A percentile compares a stretch with the other conserved stretches of the same genome.
Evolutionary conservation across 1,140 invertebrate species (phyloP).

Genomic region (Drosophila lowei): DNA sequence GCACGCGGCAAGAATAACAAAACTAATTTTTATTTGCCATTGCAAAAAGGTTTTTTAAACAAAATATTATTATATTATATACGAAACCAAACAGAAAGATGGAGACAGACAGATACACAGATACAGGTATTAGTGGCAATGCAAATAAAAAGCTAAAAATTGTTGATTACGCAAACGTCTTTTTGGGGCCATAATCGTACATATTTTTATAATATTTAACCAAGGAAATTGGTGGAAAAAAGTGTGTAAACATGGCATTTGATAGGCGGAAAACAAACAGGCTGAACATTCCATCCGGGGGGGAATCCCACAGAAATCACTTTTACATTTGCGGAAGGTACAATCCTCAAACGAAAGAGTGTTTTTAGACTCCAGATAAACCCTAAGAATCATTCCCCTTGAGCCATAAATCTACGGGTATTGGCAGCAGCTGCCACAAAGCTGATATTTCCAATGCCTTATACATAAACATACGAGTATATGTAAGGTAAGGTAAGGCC

Average conservation of each 20-base stretch:
- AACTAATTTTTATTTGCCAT: conserved; percentile 50
- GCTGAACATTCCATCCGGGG: conserved; percentile 9
- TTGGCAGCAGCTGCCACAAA: conserved; percentile 22
- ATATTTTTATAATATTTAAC: conserved; percentile 10
- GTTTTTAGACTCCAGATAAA: background rate
- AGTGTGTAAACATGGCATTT: conserved; percentile 41
- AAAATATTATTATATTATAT: conserved; percentile 55
- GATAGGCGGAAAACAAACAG: conserved; percentile 48
- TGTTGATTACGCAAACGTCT: conserved; percentile 70
- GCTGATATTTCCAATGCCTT: conserved; percentile 52
- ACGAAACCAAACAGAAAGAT: conserved; percentile 23
- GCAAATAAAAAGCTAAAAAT: conserved; percentile 66
- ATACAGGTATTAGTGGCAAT: conserved; percentile 11
- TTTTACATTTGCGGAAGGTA: background rate
- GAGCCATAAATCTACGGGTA: conserved; percentile 11
- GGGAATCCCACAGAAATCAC: conserved; percentile 11
- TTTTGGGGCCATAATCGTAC: conserved; percentile 19
- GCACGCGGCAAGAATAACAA: conserved; percentile 71
- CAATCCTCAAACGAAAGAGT: no score
- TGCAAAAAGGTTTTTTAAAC: conserved; percentile 69
- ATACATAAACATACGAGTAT: conserved; percentile 9
- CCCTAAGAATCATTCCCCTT: background rate
- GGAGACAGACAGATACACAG: no score
- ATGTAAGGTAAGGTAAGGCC: conserved; percentile 52
- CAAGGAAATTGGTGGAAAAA: conserved; percentile 36